Conservation (phyloP, 2,797 vertebrate species). For the Fistularia tabacaria region DNA sequence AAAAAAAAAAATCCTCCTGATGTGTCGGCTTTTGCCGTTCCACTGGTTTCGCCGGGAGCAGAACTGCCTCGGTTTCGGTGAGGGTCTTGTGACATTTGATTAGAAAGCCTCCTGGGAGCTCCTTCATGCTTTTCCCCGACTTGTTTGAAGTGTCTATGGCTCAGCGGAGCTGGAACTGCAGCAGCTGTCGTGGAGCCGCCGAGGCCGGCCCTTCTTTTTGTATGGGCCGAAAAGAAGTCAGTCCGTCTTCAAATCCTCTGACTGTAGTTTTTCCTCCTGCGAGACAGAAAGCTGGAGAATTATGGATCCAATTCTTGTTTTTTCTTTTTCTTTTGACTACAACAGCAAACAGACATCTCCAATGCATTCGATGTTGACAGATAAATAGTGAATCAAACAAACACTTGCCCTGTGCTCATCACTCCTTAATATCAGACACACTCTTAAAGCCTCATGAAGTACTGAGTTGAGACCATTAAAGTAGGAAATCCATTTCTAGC, state of each 20-base stretch:
- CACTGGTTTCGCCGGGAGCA: slow-evolving; percentile 32
- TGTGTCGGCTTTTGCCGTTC: slow-evolving; percentile 39
- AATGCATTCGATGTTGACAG: too few species aligned
- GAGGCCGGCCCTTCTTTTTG: slow-evolving; percentile 28
- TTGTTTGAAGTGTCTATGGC: slow-evolving; percentile 54
- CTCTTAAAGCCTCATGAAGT: too few species aligned
- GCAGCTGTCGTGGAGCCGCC: slow-evolving; percentile 44
- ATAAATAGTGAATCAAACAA: too few species aligned
- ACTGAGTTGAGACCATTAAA: too few species aligned
- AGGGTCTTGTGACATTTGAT: slow-evolving; percentile 63
- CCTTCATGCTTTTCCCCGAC: slow-evolving; percentile 37
- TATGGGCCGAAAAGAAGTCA: slow-evolving; percentile 27
- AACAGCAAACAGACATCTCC: too few species aligned
- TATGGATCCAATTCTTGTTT: background rate
- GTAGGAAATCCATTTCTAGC: too few species aligned
- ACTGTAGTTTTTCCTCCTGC: slow-evolving; percentile 8
- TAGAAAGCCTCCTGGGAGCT: slow-evolving; percentile 46
- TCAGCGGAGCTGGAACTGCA: slow-evolving; percentile 44
- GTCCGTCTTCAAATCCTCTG: slow-evolving; percentile 32
- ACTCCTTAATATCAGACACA: too few species aligned
- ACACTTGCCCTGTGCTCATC: too few species aligned
- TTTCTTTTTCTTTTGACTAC: background rate
- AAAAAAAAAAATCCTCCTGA: slow-evolving; percentile 34
- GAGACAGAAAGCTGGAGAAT: slow-evolving; percentile 20
- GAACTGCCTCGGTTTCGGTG: slow-evolving; percentile 39